These are phyloP conservation scores for Protobothrops mucrosquamatus DNA, from an alignment of 2,113 vertebrate genomes.

Conservation along the genomic window DNA sequence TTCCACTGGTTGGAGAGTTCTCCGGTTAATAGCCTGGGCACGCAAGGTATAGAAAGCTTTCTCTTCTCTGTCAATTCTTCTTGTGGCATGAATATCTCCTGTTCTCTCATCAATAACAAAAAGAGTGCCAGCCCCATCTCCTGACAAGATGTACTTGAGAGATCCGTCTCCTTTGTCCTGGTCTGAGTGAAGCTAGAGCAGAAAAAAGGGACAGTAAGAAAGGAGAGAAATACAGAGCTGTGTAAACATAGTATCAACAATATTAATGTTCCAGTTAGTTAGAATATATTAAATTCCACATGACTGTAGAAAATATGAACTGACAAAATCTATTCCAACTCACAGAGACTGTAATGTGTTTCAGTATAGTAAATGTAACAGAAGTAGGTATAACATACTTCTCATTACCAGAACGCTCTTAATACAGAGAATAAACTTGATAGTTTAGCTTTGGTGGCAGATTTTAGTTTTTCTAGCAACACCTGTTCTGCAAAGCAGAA, in stretches of 20 bases:
- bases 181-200: slow-evolving; percentile 77
- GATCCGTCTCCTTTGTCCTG: slow-evolving; percentile 81
- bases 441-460: slow-evolving; percentile 44
- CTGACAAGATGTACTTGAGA: slow-evolving; percentile 81
- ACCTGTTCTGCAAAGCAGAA: slow-evolving; percentile 69
- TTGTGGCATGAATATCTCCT: slow-evolving; percentile 82
- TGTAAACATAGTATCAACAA: not conserved
- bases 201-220: not conserved
- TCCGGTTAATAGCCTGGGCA: slow-evolving; percentile 81
- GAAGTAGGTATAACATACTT: not conserved
- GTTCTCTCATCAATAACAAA: slow-evolving; percentile 84
- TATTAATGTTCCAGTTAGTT: not conserved
- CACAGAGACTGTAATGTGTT: not conserved
- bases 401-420: slow-evolving; percentile 36
- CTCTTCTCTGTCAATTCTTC: slow-evolving; percentile 82
- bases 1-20: slow-evolving; percentile 78
- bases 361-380: slow-evolving; percentile 5
- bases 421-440: slow-evolving; percentile 38
- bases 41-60: slow-evolving; percentile 81
- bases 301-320: not conserved
- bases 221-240: not conserved
- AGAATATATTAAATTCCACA: not conserved
- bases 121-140: slow-evolving; percentile 82
- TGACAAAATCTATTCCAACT: slow-evolving; percentile 24
- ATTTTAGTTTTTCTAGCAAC: slow-evolving; percentile 59